Evolutionary conservation across 1,140 invertebrate genomes (phyloP).

Genomic region (Drosophila azteca): DNA sequence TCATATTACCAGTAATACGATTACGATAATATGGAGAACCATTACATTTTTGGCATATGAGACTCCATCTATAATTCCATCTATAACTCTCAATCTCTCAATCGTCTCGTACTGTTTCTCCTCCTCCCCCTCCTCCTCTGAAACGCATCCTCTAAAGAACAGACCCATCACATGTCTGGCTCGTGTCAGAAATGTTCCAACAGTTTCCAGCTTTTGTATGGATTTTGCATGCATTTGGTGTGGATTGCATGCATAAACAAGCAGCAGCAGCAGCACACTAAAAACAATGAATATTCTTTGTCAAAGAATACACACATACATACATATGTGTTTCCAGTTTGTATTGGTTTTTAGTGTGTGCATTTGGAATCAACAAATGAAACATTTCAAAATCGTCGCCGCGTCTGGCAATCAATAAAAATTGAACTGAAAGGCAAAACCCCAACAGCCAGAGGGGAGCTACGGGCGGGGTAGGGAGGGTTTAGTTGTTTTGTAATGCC

Average conservation of each 20-base stretch:
- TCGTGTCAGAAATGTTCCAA: background rate
- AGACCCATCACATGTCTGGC: no score
- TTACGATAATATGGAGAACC: no score
- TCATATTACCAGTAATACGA: no score
- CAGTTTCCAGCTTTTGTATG: background rate
- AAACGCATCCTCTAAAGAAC: no score
- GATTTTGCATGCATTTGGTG: no score
- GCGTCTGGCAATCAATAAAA: constrained; percentile 62
- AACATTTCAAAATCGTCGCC: constrained; percentile 57
- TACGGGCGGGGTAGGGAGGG: no score
- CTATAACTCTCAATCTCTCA: no score
- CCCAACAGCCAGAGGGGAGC: background rate
- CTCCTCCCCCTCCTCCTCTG: no score
- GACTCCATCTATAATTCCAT: no score
- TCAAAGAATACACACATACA: background rate
- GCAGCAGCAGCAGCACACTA: constrained; percentile 1
- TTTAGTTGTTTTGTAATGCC: constrained; percentile 52
- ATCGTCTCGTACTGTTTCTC: no score
- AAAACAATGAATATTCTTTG: constrained; percentile 53
- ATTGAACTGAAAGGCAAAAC: constrained; percentile 17
- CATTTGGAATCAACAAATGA: constrained; percentile 53
- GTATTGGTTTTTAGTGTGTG: constrained; percentile 21
- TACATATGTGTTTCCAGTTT: background rate
- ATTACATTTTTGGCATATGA: no score
- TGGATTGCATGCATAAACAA: constrained; percentile 31